Evolutionary conservation across 2,113 vertebrate species (phyloP).

Genomic region (Rhipidura dahli): DNA sequence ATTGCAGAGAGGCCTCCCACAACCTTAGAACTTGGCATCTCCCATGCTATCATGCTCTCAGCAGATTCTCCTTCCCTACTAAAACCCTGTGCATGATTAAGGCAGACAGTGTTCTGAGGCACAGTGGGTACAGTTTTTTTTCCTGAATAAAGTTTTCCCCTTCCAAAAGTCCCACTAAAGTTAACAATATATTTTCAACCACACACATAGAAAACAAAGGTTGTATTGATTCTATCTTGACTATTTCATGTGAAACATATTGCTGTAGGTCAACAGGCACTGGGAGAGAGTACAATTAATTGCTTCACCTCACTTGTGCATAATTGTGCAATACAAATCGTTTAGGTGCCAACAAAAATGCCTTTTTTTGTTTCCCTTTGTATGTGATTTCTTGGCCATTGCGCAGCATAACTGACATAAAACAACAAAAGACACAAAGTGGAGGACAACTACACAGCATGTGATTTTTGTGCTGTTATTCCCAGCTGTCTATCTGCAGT

Average conservation of each 20-base stretch:
- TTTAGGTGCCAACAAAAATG: neutral
- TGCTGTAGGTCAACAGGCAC: neutral
- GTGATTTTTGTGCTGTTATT: neutral
- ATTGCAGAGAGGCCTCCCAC: neutral
- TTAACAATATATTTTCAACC: slow-evolving; percentile 2
- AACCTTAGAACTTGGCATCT: neutral
- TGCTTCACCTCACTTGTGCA: neutral
- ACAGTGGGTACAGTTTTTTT: neutral
- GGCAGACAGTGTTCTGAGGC: neutral
- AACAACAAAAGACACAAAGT: neutral
- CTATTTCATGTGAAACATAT: neutral
- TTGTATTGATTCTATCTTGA: neutral
- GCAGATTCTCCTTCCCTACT: neutral
- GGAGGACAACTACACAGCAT: neutral
- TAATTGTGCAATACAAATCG: neutral
- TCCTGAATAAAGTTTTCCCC: neutral
- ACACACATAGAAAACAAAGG: neutral
- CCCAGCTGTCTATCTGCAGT: neutral
- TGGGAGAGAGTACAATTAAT: neutral
- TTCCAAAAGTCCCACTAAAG: neutral
- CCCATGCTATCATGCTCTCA: neutral
- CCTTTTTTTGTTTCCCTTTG: neutral
- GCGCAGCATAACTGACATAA: neutral
- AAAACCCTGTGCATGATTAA: neutral
- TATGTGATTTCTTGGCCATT: neutral